Evolutionary conservation across 2,113 vertebrate genomes (phyloP), one percentile per base, ranked within the genome.

Genomic region (Eretmodus cyanostictus): DNA sequence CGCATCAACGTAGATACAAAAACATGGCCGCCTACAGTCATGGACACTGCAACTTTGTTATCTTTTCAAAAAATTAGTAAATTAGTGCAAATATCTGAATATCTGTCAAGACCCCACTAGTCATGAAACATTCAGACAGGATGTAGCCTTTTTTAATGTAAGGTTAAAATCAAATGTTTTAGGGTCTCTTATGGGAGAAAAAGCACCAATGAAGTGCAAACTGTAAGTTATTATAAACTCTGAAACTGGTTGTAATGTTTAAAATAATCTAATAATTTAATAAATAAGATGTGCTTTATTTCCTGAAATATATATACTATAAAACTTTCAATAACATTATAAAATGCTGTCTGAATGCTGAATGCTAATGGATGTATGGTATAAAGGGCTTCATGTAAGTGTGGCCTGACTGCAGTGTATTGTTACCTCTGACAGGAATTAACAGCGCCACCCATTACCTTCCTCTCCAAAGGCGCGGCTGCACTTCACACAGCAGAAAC

Each of bases 401-500:
- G 61, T 71, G 81, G 82, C 17, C 53, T 76, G 11, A 27, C 17
- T 76, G 34, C 29, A 47, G 11, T 82, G 81, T 47, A 82, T 49
- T 57, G 53, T 85, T 73, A 40, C 55, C 1, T 22, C 85, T 87
- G 49, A 87, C 87, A 90, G 89, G 86, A 90, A 86, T 27, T 73
- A 42, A 73, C 59, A 17, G 49, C 59, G 78, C 71, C 68, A 19
- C 87, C 82, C 90, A 87, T 95, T 94, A 98, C 98, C 98, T 96
- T 98, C 98, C 38, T 98, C 97, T 88, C 98, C 98, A 31, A 98
- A 98, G 7, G 96, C 94, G 36, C 96, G 96, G 88, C 96, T 96
- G 80, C 98, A 98, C 82, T 97, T 97, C 8, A 98, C 97, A 40
- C 98, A 98, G 95, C 97, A 98, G 95, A 98, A 98, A 84, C 98